Conservation (phyloP, 2,888 invertebrate genomes). For the Pseudococcus jackbeardsleyi region DNA sequence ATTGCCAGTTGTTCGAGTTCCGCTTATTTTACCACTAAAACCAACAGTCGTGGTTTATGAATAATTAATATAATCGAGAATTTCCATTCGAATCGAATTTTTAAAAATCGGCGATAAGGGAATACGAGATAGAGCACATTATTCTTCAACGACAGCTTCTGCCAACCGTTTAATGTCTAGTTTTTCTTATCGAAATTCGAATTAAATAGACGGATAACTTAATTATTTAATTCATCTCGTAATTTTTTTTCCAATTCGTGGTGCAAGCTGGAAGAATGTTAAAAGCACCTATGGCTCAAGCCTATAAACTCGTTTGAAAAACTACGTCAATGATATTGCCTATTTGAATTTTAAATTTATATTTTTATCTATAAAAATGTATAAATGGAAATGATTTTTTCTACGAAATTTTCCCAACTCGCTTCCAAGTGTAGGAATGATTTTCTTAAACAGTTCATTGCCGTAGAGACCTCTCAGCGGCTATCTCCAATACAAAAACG, state of each 20-base stretch:
- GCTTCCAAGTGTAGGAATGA: background rate
- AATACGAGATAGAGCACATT: background rate
- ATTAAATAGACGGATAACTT: conserved; percentile 4
- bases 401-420: background rate
- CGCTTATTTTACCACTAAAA: background rate
- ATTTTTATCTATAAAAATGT: conserved; percentile 26
- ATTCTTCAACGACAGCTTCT: background rate
- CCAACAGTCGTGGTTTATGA: background rate
- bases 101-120: background rate
- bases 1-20: background rate
- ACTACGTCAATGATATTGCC: background rate
- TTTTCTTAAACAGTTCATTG: conserved; percentile 46
- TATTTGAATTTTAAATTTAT: conserved; percentile 25
- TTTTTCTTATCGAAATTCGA: background rate
- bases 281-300: conserved; percentile 31
- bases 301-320: conserved; percentile 4
- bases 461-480: background rate
- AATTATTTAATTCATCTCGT: conserved; percentile 6
- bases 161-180: background rate
- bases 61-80: conserved; percentile 40
- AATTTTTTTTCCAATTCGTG: background rate
- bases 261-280: conserved; percentile 7
- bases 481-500: background rate
- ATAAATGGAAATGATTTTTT: conserved; percentile 35
- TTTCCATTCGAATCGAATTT: background rate